These are phyloP conservation scores for Drosophila robusta DNA, from an alignment of 2,888 invertebrate genomes.

Conservation along the genomic window DNA sequence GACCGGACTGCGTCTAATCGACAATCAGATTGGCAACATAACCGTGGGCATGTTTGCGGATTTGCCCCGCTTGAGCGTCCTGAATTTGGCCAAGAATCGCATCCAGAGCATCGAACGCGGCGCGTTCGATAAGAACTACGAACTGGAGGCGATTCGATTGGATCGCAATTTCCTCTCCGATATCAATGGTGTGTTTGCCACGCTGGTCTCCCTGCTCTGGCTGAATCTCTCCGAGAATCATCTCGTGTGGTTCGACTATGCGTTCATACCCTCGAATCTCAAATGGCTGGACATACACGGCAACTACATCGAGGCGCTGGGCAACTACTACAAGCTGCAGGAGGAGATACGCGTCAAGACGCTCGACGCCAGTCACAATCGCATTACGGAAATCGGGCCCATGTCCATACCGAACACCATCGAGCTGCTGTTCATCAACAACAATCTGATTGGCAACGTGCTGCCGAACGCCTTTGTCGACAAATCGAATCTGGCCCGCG, in stretches of 20 bases:
- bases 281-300: constrained; percentile 96
- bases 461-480: constrained; percentile 94
- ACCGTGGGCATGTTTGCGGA: constrained; percentile 95
- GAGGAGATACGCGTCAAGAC: constrained; percentile 93
- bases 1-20: constrained; percentile 94
- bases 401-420: constrained; percentile 95
- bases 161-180: constrained; percentile 95
- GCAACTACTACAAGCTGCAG: constrained; percentile 94
- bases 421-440: constrained; percentile 94
- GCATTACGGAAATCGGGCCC: constrained; percentile 92
- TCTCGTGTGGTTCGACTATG: constrained; percentile 96
- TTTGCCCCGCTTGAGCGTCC: constrained; percentile 92
- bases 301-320: constrained; percentile 94
- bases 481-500: constrained; percentile 93
- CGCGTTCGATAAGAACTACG: constrained; percentile 92
- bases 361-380: constrained; percentile 96
- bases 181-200: constrained; percentile 95
- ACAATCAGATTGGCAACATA: constrained; percentile 94
- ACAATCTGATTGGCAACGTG: constrained; percentile 93
- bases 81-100: constrained; percentile 96
- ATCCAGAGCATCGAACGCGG: constrained; percentile 94
- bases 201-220: constrained; percentile 93
- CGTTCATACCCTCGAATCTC: constrained; percentile 94
- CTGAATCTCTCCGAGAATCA: constrained; percentile 96
- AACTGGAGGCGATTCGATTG: constrained; percentile 93